Evolutionary conservation across 2,797 vertebrate species (phyloP).

Genomic region (Stomatorhinus walkeri): DNA sequence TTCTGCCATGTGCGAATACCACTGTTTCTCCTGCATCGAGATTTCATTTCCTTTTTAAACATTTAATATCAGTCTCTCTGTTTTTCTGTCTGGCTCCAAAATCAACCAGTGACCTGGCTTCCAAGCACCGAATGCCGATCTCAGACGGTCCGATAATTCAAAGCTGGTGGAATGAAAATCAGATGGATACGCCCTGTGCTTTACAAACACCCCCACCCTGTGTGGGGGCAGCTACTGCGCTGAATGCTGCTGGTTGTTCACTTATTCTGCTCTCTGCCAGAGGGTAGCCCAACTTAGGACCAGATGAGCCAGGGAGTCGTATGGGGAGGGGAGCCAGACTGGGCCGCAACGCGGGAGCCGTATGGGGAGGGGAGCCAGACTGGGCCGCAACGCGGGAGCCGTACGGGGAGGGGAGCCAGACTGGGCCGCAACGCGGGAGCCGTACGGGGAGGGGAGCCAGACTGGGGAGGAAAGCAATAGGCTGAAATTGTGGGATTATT

Average conservation of each 20-base stretch:
- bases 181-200: neutral
- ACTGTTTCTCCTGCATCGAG: neutral
- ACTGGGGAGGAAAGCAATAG: neutral
- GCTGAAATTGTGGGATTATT: neutral
- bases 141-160: neutral
- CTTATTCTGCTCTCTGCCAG: neutral
- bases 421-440: no score
- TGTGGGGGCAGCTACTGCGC: neutral
- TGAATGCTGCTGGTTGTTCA: neutral
- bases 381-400: no score
- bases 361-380: no score
- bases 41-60: slow-evolving; percentile 5
- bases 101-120: neutral
- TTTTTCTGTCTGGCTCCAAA: neutral
- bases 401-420: no score
- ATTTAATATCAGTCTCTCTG: neutral
- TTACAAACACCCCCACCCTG: neutral
- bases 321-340: neutral
- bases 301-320: neutral
- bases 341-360: neutral
- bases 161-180: neutral
- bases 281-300: neutral
- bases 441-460: neutral
- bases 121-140: neutral
- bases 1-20: neutral